Conservation (phyloP, 2,113 vertebrate genomes). For the Vulpes vulpes region DNA sequence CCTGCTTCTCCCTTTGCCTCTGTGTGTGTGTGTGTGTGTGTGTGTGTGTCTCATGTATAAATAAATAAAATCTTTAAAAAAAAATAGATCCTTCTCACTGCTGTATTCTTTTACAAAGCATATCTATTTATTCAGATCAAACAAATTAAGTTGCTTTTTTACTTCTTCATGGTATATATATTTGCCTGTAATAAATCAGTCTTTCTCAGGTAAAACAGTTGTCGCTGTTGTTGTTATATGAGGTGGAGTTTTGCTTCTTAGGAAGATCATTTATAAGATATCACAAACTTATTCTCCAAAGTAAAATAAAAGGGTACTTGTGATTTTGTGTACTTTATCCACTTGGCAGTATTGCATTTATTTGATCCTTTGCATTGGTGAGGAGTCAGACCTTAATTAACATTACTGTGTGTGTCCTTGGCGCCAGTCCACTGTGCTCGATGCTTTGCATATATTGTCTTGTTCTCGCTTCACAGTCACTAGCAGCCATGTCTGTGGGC, state of each 20-base stretch:
- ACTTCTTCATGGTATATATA: neutral
- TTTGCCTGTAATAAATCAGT: neutral
- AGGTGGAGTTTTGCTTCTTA: neutral
- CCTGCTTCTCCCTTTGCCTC: too few species aligned
- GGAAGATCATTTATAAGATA: neutral
- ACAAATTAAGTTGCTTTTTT: constrained; percentile 14
- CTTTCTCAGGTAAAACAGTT: neutral
- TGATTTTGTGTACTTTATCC: neutral
- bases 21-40: too few species aligned
- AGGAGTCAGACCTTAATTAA: neutral
- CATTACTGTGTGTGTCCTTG: neutral
- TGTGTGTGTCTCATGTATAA: too few species aligned
- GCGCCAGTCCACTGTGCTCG: neutral
- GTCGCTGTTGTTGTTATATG: neutral
- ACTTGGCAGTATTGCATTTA: neutral
- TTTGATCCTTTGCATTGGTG: neutral
- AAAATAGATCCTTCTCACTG: neutral
- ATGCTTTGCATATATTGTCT: neutral
- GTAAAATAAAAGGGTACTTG: constrained; percentile 19
- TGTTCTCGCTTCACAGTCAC: neutral
- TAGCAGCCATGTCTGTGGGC: neutral
- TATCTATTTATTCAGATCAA: neutral
- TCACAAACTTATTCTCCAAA: neutral
- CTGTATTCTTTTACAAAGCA: neutral
- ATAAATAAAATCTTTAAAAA: too few species aligned